Evolutionary conservation across 2,113 vertebrate species (phyloP).

Genomic region (Cathartes aura): DNA sequence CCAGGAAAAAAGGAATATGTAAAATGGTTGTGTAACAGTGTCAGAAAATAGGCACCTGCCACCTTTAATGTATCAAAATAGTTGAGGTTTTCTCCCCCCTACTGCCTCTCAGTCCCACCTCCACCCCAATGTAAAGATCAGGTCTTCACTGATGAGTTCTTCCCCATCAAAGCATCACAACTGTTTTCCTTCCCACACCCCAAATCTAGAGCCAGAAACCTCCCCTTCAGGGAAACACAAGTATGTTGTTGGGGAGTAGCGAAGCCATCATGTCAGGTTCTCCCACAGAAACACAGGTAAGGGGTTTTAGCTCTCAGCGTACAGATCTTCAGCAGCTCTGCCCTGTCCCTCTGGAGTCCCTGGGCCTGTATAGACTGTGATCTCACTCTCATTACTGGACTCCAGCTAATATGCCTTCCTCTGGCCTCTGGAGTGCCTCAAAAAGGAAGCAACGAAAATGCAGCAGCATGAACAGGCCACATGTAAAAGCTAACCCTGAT

Average conservation of each 20-base stretch:
- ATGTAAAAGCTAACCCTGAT: background rate
- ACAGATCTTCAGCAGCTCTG: background rate
- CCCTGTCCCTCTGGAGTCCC: background rate
- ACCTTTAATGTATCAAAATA: background rate
- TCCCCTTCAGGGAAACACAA: background rate
- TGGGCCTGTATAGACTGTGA: accelerated
- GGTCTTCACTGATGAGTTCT: background rate
- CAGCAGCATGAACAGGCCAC: accelerated
- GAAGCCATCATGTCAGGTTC: background rate
- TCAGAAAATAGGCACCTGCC: background rate
- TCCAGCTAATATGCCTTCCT: background rate
- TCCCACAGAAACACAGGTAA: background rate
- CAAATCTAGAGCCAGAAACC: background rate
- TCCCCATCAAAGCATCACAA: background rate
- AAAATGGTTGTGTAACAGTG: conserved; percentile 6
- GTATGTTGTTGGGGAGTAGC: background rate
- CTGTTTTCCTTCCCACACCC: background rate
- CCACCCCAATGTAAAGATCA: background rate
- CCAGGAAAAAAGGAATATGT: background rate
- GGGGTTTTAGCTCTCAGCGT: background rate
- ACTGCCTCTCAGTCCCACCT: background rate
- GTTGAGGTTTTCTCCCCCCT: background rate
- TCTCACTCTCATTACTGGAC: background rate
- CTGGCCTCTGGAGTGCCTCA: background rate
- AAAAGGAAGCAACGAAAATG: background rate